Conservation (phyloP, 2,113 vertebrate species). For the Mus spicilegus region DNA sequence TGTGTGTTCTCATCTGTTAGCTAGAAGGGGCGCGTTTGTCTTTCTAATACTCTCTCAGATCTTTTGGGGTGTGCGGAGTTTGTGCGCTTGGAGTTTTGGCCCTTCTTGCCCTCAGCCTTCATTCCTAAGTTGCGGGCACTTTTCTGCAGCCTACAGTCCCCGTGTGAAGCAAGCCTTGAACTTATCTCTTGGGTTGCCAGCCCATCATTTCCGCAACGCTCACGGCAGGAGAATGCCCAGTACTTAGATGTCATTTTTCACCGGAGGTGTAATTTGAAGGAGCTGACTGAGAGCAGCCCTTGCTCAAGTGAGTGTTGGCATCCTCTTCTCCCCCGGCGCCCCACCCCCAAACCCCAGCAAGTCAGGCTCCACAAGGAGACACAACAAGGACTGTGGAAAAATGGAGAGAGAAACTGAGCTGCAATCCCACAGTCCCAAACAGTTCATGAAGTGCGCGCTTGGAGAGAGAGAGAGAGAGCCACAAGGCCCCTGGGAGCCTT, state of each 20-base stretch:
- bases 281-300: neutral
- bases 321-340: neutral
- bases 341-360: neutral
- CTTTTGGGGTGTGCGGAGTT: neutral
- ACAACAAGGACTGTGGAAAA: no score
- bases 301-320: neutral
- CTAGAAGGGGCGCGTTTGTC: neutral
- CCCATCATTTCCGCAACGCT: neutral
- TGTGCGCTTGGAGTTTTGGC: neutral
- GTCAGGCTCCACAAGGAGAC: neutral
- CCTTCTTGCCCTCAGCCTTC: neutral
- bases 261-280: neutral
- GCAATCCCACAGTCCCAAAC: no score
- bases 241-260: neutral
- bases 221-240: constrained; percentile 5
- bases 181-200: neutral
- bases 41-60: neutral
- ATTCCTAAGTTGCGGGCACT: neutral
- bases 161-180: neutral
- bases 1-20: neutral
- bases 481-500: neutral
- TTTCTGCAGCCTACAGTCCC: neutral
- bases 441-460: neutral
- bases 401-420: neutral
- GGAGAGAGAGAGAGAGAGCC: neutral